Percentiles rank a stretch among this genome's conserved stretches.
These are phyloP conservation scores for Ptychochromis oligacanthus DNA, from an alignment of 2,113 vertebrate species.

Conservation along the genomic window DNA sequence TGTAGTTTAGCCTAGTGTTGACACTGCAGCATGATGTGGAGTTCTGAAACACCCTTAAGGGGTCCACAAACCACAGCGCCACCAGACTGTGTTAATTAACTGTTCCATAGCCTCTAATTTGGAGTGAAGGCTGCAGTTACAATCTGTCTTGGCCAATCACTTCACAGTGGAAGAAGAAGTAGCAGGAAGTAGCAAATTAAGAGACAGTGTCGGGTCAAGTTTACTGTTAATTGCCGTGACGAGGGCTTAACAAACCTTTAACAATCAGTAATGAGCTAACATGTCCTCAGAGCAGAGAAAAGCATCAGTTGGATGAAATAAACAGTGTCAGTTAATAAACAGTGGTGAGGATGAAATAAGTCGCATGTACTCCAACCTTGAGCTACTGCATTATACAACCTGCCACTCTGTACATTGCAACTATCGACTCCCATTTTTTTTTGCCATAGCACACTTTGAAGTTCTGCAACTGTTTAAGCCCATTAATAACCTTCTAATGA, in stretches of 20 bases:
- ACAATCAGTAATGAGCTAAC: slow-evolving; percentile 69
- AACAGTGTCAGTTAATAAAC: slow-evolving; percentile 69
- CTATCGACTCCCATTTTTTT: slow-evolving; percentile 31
- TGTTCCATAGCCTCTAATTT: slow-evolving; percentile 61
- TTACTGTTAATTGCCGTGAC: slow-evolving; percentile 69
- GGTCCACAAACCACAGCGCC: slow-evolving; percentile 25
- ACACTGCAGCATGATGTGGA: slow-evolving; percentile 35
- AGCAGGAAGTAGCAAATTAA: slow-evolving; percentile 60
- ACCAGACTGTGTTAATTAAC: slow-evolving; percentile 72
- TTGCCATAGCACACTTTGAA: background rate
- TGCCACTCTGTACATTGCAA: slow-evolving; percentile 31
- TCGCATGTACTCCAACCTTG: slow-evolving; percentile 17
- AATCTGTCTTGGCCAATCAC: slow-evolving; percentile 70
- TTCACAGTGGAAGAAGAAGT: slow-evolving; percentile 54
- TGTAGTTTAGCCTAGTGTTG: slow-evolving; percentile 35
- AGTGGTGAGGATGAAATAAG: slow-evolving; percentile 38
- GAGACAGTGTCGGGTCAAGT: slow-evolving; percentile 65
- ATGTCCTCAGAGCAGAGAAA: slow-evolving; percentile 61
- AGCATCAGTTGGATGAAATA: slow-evolving; percentile 53
- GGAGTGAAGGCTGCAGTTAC: slow-evolving; percentile 73
- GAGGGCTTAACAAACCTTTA: slow-evolving; percentile 64
- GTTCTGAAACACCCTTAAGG: slow-evolving; percentile 50
- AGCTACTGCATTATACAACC: slow-evolving; percentile 24
- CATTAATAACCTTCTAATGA: background rate
- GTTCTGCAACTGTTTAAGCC: slow-evolving; percentile 2